Evolutionary conservation across 2,888 invertebrate species (phyloP), one percentile per base, ranked within the genome.

Genomic region (Himalopsyche anomala): DNA sequence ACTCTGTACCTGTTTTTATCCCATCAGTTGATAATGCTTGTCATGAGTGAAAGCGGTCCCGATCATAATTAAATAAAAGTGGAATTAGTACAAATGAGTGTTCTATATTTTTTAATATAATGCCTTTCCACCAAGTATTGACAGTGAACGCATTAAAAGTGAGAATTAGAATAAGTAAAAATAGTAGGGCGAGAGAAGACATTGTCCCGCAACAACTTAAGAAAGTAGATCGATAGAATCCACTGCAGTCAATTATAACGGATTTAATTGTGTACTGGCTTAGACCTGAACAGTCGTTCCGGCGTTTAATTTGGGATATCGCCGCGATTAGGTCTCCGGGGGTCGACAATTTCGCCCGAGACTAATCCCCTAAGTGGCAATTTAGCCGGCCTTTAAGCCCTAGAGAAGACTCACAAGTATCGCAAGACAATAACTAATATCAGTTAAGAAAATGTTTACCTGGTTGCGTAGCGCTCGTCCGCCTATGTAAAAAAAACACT

Each of bases 321-420:
- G 38, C 74, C 74, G 38, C 74, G 74, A 74, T 74, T 74, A 74
- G 74, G 74, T 74, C 74, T 74, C 74, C 12, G 1, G 28, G 74
- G 36, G 74, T 74, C 74, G 74, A 36, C 36, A 38, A 74, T 74
- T 74, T 74, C 74, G 74, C 74, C 36, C 9, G 74, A 74, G 74
- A 74, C 74, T 74, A 74, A 74, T 74, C 74, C 74, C 36, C 74
- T 74, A 74, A 74, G 74, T 74, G 74, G 74, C 74, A 74, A 74
- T 74, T 74, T 74, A 74, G 74, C n/a, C 74, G 74, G 74, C 74
- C 74, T 74, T 74, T 74, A 74, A 74, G 36, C 74, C 74, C 19
- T 74, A 15, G 74, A 28, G 74, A 74, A 74, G 74, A 74, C 74
- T 74, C 74, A 74, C 74, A 74, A 74, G 74, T 74, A 74, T 74